Percentiles rank a stretch among this genome's conserved stretches.
phyloP scores from a whole-genome alignment of 2,113 vertebrate genomes.

The Apodemus speciosus region DNA sequence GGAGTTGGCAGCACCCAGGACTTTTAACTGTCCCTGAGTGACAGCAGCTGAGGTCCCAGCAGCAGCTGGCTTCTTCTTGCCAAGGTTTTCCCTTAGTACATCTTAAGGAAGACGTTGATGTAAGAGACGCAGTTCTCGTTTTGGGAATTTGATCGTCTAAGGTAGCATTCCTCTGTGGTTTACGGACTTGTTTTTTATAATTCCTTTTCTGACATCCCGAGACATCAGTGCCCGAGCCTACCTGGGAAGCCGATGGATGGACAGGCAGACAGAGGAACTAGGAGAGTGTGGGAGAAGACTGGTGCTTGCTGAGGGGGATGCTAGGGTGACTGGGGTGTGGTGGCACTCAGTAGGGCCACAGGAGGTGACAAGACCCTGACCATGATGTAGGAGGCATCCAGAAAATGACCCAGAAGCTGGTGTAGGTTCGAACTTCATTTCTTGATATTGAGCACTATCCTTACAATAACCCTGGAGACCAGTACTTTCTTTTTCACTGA shows the following conservation, averaged over 20 bases:
- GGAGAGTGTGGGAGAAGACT: not conserved
- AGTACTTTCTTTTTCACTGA: not conserved
- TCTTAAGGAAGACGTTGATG: not conserved
- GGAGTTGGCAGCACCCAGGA: not conserved
- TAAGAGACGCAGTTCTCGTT: not conserved
- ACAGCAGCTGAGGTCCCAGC: not conserved
- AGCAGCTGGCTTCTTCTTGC: not conserved
- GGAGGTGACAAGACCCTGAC: not conserved
- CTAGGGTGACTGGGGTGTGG: not conserved
- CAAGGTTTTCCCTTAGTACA: constrained; percentile 9
- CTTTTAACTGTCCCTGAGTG: constrained; percentile 45
- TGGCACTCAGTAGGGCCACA: not conserved
- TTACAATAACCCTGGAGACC: not conserved
- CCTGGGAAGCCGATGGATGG: not conserved
- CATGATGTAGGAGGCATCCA: not conserved
- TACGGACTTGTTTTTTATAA: not conserved
- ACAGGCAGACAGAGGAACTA: not conserved
- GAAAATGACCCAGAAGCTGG: not conserved
- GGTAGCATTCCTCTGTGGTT: not conserved
- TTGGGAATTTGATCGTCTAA: constrained; percentile 23
- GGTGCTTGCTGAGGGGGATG: no score
- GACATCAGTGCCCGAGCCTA: not conserved
- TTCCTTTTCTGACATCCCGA: not conserved
- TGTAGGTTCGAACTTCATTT: not conserved
- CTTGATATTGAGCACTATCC: not conserved